Evolutionary conservation across 2,113 vertebrate genomes (phyloP).

Genomic region (Paraplagusia blochii): DNA sequence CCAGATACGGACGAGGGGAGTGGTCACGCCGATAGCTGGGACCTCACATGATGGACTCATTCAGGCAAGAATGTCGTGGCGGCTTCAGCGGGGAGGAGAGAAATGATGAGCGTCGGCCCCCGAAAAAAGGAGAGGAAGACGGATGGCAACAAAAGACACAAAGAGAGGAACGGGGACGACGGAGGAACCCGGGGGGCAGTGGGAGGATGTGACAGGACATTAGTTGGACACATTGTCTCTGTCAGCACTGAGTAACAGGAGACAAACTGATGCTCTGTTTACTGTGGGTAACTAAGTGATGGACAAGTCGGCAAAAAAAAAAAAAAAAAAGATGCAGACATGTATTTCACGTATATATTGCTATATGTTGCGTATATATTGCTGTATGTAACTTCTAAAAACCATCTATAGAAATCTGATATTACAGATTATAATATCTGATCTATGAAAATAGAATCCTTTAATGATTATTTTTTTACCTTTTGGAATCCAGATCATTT

Average conservation of each 20-base stretch:
- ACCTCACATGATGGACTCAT: constrained; percentile 35
- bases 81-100: constrained; percentile 16
- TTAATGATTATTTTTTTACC: too few relatives aligned
- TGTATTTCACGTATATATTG: too few relatives aligned
- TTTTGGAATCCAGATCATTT: too few relatives aligned
- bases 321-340: too few relatives aligned
- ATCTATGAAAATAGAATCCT: too few relatives aligned
- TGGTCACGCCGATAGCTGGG: constrained; percentile 27
- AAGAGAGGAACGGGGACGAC: constrained; percentile 17
- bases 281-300: constrained; percentile 13
- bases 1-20: constrained; percentile 44
- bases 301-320: too few relatives aligned
- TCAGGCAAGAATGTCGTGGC: constrained; percentile 19
- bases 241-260: constrained; percentile 27
- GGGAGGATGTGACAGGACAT: constrained; percentile 41
- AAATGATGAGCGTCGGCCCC: constrained; percentile 30
- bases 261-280: constrained; percentile 32
- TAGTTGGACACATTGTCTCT: constrained; percentile 38
- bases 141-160: constrained; percentile 30
- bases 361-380: too few relatives aligned
- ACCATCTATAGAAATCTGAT: too few relatives aligned
- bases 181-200: constrained; percentile 3
- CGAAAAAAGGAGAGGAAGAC: constrained; percentile 39
- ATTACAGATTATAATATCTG: too few relatives aligned
- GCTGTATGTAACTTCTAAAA: too few relatives aligned